phyloP scores from a whole-genome alignment of 2,888 invertebrate species.

The Salticus scenicus region DNA sequence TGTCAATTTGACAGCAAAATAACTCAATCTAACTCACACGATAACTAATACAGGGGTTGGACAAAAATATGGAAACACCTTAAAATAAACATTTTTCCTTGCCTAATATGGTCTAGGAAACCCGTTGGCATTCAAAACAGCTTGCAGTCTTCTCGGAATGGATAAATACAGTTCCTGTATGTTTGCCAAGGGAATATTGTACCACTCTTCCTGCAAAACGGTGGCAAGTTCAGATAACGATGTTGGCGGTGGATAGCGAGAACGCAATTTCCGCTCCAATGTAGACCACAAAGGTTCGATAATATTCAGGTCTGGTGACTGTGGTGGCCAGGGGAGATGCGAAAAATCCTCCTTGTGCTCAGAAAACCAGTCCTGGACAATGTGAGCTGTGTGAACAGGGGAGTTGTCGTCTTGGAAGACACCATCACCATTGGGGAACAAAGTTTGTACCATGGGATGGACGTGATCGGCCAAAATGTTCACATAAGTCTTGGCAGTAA shows the following conservation, averaged over 20 bases:
- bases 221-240: not conserved
- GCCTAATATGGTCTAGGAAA: too few species aligned
- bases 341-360: constrained; percentile 21
- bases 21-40: too few species aligned
- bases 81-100: too few species aligned
- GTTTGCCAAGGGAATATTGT: not conserved
- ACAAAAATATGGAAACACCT: too few species aligned
- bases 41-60: too few species aligned
- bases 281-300: too few species aligned
- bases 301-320: too few species aligned
- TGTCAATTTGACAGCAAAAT: too few species aligned
- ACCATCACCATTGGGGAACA: too few species aligned
- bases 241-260: not conserved
- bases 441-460: too few species aligned
- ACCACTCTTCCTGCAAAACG: not conserved
- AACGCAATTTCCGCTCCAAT: too few species aligned
- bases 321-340: constrained; percentile 18
- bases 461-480: constrained; percentile 13
- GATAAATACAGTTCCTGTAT: constrained; percentile 8
- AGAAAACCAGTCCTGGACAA: constrained; percentile 22
- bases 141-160: constrained; percentile 11
- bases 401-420: constrained; percentile 23
- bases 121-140: constrained; percentile 14
- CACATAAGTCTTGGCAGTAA: too few species aligned
- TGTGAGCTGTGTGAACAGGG: constrained; percentile 13